Base-by-base conservation (phyloP, 2,797 vertebrate genomes). In the Rhadinocentrus ornatus region DNA sequence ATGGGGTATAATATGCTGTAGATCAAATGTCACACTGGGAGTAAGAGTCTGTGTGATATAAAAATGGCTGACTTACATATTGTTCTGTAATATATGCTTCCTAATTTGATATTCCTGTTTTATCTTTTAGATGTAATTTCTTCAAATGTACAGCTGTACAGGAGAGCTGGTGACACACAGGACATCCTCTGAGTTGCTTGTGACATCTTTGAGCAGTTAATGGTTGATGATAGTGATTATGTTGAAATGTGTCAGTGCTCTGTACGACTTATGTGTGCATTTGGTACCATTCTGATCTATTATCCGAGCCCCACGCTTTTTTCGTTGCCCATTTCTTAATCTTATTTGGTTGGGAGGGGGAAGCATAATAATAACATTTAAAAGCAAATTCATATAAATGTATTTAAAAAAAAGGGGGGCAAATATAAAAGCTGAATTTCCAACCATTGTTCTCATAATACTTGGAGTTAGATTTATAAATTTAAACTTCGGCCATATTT, bases 1-100 rank as follows among this genome's bases (percentile, higher is more conserved):
- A 65, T 37, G 78, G 87, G 84, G 83, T 91, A 94, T 93, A 93
- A 93, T 94, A 93, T 88, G 88, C 85, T 88, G 88, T 85, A 90
- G 92, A 93, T 94, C 93, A 95, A 93, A 94, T 94, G 91, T 94
- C 92, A 92, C 89, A 84, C 87, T 86, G 88, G 87, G 91, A 93
- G 93, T 93, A 91, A 91, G 86, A 91, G 86, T 87, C 75, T 80
- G 85, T 87, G 87, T 90, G 91, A 94, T 93, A 91, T 90, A 82
- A 91, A 93, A 94, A 91, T 84, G 88, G 91, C 93, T 91, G 93
- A 93, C 92, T 92, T 92, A 88, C 91, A 93, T 84, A 92, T 89
- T 91, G 89, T 93, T 90, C 91, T 90, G 80, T 91, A 92, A 92
- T 92, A 86, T 91, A 86, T 89, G 86, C 87, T 81, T 89, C 78